phyloP scores from a whole-genome alignment of 2,888 invertebrate species.

The Scaptomyza reducta region DNA sequence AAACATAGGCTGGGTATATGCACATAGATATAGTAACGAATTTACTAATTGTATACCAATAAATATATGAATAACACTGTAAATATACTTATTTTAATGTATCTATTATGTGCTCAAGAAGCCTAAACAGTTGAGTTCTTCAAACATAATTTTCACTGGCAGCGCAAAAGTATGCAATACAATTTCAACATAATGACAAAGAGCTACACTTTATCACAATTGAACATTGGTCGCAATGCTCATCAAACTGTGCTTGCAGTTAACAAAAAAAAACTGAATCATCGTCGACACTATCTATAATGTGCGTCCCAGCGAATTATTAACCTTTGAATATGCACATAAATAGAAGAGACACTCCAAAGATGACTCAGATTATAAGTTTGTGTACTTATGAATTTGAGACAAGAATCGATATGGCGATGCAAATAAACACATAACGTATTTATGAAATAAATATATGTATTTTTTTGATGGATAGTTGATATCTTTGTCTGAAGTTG shows the following conservation, averaged over 20 bases:
- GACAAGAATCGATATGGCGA: background rate
- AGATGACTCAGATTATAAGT: background rate
- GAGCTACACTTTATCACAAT: background rate
- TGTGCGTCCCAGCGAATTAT: background rate
- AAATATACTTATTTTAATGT: too few species aligned
- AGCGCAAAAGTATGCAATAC: slow-evolving; percentile 43
- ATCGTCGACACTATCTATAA: slow-evolving; percentile 1
- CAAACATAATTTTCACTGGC: background rate
- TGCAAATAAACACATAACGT: background rate
- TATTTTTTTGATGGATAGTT: background rate
- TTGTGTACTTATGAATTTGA: background rate
- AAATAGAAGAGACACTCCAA: background rate
- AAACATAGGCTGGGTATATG: too few species aligned
- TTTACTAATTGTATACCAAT: too few species aligned
- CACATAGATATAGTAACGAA: too few species aligned
- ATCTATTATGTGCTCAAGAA: too few species aligned
- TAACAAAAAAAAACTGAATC: slow-evolving; percentile 7
- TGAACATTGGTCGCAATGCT: background rate
- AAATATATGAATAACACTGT: too few species aligned
- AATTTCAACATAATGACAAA: background rate
- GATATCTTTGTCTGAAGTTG: background rate
- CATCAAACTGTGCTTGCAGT: background rate
- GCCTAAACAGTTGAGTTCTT: too few species aligned
- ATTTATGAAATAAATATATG: background rate
- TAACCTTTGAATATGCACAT: background rate